A percentile compares a stretch with the other conserved stretches of the same genome.
phyloP scores from a whole-genome alignment of 2,113 vertebrate genomes.

The Upupa epops region DNA sequence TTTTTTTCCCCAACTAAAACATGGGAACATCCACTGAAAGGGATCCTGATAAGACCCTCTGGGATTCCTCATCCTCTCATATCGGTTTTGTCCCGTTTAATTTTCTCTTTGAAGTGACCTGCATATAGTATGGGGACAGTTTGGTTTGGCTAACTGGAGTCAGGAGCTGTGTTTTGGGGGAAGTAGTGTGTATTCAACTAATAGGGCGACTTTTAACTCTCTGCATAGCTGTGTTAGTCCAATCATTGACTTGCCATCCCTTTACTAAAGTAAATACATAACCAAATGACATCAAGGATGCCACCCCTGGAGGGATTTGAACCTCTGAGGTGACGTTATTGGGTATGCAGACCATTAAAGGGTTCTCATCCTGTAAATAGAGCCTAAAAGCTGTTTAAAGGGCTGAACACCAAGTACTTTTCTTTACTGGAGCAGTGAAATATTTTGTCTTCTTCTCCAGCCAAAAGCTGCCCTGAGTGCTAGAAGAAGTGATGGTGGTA shows the following conservation, averaged over 20 bases:
- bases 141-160: constrained; percentile 16
- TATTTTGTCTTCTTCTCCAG: not conserved
- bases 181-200: not conserved
- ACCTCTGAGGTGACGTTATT: not conserved
- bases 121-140: not conserved
- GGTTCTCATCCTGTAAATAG: not conserved
- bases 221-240: not conserved
- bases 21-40: constrained; percentile 38
- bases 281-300: not conserved
- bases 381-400: not conserved
- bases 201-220: not conserved
- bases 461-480: not conserved
- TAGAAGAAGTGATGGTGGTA: not conserved
- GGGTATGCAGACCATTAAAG: not conserved
- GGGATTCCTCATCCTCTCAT: not conserved
- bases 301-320: not conserved
- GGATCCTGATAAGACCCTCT: constrained; percentile 60
- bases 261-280: not conserved
- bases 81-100: not conserved
- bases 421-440: not conserved
- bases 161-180: not conserved
- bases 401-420: not conserved
- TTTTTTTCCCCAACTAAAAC: not conserved
- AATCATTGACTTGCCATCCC: not conserved
- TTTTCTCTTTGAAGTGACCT: constrained; percentile 60